phyloP scores from a whole-genome alignment of 2,113 vertebrate genomes.

The Petroica traversi region DNA sequence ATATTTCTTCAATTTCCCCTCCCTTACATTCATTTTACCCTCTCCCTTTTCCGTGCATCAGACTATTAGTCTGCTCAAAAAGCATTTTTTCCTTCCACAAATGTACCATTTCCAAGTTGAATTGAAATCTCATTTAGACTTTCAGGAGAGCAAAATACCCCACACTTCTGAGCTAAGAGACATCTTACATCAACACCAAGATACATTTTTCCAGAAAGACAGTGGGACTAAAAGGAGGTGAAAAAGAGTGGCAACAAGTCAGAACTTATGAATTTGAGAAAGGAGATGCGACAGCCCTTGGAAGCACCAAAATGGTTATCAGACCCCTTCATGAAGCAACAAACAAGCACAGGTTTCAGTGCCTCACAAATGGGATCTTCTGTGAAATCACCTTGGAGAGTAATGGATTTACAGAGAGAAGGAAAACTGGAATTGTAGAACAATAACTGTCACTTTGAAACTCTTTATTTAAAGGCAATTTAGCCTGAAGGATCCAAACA shows the following conservation, averaged over 20 bases:
- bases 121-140: background rate
- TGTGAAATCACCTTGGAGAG: background rate
- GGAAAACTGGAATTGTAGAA: background rate
- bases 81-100: background rate
- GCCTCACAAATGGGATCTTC: background rate
- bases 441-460: background rate
- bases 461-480: background rate
- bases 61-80: background rate
- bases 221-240: background rate
- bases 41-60: background rate
- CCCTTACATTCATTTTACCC: background rate
- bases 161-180: background rate
- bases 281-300: fast-evolving
- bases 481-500: background rate
- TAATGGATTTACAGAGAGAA: background rate
- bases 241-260: background rate
- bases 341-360: background rate
- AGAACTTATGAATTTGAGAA: background rate
- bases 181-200: background rate
- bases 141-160: background rate
- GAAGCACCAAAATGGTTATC: background rate
- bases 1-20: background rate
- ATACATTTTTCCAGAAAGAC: background rate
- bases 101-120: background rate
- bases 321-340: background rate